Conservation (phyloP, 2,888 invertebrate species). For the Platypus cylindrus region DNA sequence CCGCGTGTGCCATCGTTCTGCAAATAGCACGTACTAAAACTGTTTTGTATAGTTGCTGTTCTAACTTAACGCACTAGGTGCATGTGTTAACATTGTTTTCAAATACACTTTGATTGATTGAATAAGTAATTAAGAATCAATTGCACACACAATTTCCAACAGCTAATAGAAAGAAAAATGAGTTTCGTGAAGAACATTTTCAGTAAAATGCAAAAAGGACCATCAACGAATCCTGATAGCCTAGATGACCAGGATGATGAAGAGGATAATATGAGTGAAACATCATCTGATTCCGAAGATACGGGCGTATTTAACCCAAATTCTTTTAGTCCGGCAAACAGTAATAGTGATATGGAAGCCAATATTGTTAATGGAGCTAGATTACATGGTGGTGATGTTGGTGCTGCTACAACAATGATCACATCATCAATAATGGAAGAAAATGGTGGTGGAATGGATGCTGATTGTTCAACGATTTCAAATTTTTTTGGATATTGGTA, state of each 20-base stretch:
- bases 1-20: slow-evolving; percentile 25
- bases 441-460: slow-evolving; percentile 19
- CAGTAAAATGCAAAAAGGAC: slow-evolving; percentile 23
- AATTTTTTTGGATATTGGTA: slow-evolving; percentile 37
- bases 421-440: neutral
- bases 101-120: slow-evolving; percentile 1
- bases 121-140: neutral
- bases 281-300: slow-evolving; percentile 30
- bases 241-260: slow-evolving; percentile 26
- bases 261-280: slow-evolving; percentile 26
- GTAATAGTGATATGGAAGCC: slow-evolving; percentile 28
- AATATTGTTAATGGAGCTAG: slow-evolving; percentile 6
- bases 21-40: slow-evolving; percentile 26
- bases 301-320: slow-evolving; percentile 27
- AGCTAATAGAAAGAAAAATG: slow-evolving; percentile 23
- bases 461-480: slow-evolving; percentile 34
- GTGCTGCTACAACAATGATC: neutral
- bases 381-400: neutral
- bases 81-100: slow-evolving; percentile 4
- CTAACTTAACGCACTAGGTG: slow-evolving; percentile 8
- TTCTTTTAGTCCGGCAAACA: slow-evolving; percentile 24
- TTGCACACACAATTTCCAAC: neutral
- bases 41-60: slow-evolving; percentile 17
- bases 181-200: slow-evolving; percentile 34
- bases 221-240: slow-evolving; percentile 22